phyloP scores from a whole-genome alignment of 2,888 invertebrate species.

The Harmothoe impar region DNA sequence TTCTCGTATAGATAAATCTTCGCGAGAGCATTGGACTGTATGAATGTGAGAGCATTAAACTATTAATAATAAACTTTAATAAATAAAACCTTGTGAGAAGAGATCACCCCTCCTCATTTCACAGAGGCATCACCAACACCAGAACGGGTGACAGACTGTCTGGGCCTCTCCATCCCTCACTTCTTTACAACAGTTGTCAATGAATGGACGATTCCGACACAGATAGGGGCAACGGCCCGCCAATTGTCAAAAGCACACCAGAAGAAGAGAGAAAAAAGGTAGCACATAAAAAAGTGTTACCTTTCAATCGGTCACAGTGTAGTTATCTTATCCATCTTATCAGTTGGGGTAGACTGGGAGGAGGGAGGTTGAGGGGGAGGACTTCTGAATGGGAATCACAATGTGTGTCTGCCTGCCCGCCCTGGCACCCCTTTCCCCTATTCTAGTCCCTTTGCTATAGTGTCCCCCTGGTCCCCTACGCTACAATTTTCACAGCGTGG shows the following conservation, averaged over 20 bases:
- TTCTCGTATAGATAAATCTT: too few relatives aligned
- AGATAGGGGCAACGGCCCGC: background rate
- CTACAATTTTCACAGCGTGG: slow-evolving; percentile 5
- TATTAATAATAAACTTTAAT: too few relatives aligned
- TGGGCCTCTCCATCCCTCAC: background rate
- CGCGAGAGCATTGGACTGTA: too few relatives aligned
- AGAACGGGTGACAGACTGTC: background rate
- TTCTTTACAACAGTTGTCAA: slow-evolving; percentile 10
- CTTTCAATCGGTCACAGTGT: slow-evolving; percentile 39
- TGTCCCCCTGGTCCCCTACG: background rate
- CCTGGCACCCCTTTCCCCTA: background rate
- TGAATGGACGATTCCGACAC: slow-evolving; percentile 12
- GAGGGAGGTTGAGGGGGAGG: too few relatives aligned
- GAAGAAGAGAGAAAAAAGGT: background rate
- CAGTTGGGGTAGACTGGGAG: background rate
- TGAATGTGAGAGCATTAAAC: too few relatives aligned
- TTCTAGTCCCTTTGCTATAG: background rate
- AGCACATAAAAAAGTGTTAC: slow-evolving; percentile 13
- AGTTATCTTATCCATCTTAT: slow-evolving; percentile 28
- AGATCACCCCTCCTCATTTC: too few relatives aligned
- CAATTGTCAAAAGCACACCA: background rate
- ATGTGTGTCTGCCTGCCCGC: background rate
- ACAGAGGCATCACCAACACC: background rate
- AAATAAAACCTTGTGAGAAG: too few relatives aligned
- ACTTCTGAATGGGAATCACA: background rate